Evolutionary conservation across 2,797 vertebrate species (phyloP).

Genomic region (Muraenolepis orangiensis): DNA sequence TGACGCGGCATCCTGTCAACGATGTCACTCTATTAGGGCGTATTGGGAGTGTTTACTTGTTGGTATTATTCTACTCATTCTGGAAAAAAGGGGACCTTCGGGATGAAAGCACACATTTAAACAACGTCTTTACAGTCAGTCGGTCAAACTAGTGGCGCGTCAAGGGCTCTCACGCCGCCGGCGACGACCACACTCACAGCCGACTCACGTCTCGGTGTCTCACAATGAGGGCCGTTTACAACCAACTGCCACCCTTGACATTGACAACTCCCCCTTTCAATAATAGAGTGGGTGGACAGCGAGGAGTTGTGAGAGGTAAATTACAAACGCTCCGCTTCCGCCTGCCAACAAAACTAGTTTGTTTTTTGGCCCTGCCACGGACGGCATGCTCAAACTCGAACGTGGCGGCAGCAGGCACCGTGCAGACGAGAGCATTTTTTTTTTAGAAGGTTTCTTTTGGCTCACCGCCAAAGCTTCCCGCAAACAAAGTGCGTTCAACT

Average conservation of each 20-base stretch:
- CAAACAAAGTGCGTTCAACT: too few relatives aligned
- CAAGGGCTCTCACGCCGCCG: conserved; percentile 52
- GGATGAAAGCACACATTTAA: conserved; percentile 50
- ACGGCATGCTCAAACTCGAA: too few relatives aligned
- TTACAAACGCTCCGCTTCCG: conserved; percentile 28
- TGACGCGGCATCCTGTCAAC: too few relatives aligned
- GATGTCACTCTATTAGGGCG: too few relatives aligned
- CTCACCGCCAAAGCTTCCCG: too few relatives aligned
- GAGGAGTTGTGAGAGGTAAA: conserved; percentile 32
- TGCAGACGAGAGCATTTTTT: too few relatives aligned
- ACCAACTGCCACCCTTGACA: conserved; percentile 57
- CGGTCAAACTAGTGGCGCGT: conserved; percentile 44
- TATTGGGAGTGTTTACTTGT: too few relatives aligned
- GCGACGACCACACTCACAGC: conserved; percentile 37
- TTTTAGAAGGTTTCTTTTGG: too few relatives aligned
- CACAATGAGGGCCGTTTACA: conserved; percentile 59
- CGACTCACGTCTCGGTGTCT: conserved; percentile 42
- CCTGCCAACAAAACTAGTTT: too few relatives aligned
- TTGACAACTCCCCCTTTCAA: conserved; percentile 43
- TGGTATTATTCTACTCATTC: conserved; percentile 4
- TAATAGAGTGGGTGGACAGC: conserved; percentile 39
- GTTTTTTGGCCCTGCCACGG: too few relatives aligned
- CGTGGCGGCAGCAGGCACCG: too few relatives aligned
- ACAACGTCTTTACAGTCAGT: conserved; percentile 42
- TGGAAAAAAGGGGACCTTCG: conserved; percentile 39